Base-by-base conservation (phyloP, 2,113 vertebrate genomes). In the Dipodomys stephensi region DNA sequence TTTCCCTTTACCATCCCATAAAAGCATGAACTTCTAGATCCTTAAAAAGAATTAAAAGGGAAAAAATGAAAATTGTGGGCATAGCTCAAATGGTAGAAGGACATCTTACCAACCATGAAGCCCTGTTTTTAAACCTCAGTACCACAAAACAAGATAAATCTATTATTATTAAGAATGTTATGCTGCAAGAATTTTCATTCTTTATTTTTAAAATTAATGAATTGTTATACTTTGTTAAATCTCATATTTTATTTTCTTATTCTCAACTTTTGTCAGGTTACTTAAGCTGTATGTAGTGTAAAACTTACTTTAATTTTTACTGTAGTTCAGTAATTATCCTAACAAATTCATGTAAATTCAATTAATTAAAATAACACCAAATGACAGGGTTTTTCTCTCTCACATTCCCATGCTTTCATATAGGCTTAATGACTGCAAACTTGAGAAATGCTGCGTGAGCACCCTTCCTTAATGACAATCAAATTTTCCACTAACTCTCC, bases 351-450 rank as follows among this genome's bases (percentile, higher is more conserved):
- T 44, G 46, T 62, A 92, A 95, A 87, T 90, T 60, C 60, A 19
- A 6, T 64, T 27, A 80, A 8, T 53, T 77, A 53, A 81, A 72
- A 91, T 16, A 68, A 30, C 16, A 13, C 64, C 90, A 62, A 7
- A 77, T 88, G 71, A 4, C 15, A 73, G 28, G 39, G 39, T 39
- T 88, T 16, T 77, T 94, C 65, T 68, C 86, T 13, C 10, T 28
- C 46, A 90, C 25, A 72, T 77, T 88, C 18, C 28, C 23, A 35
- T n/a, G 53, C 15, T 74, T 87, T 69, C 68, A 69, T 84, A 83
- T 80, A 64, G 88, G 15, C 32, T 87, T 64, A 76, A 53, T 90
- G n/a, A 90, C 46, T 65, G 87, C 60, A 90, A 46, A 94, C 49
- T 44, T 90, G 64, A 4, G 25, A 65, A 83, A 65, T 88, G 86